phyloP scores from a whole-genome alignment of 2,113 vertebrate species.

The Panurus biarmicus region DNA sequence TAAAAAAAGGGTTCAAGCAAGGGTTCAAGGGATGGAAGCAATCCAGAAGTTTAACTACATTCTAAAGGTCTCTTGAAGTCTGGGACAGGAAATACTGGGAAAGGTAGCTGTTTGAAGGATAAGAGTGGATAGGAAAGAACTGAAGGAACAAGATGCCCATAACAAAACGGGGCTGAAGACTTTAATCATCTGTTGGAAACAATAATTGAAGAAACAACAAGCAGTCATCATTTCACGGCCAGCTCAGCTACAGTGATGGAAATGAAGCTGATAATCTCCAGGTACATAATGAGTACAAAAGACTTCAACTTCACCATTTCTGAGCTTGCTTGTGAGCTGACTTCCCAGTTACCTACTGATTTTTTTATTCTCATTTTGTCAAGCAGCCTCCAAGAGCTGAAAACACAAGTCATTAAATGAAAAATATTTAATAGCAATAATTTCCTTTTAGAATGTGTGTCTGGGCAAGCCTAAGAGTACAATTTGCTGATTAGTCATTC shows the following conservation, averaged over 20 bases:
- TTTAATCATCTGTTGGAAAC: neutral
- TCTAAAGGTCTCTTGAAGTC: neutral
- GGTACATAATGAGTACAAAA: neutral
- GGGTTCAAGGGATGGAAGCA: neutral
- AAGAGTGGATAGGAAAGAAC: neutral
- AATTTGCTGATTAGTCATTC: constrained; percentile 21
- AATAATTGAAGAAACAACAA: neutral
- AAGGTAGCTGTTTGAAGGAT: neutral
- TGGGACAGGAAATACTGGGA: neutral
- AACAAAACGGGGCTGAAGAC: neutral
- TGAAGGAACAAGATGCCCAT: neutral
- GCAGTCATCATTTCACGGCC: neutral
- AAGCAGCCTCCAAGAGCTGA: neutral
- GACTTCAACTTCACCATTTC: neutral
- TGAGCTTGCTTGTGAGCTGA: neutral
- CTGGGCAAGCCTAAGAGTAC: constrained; percentile 1
- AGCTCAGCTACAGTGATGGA: neutral
- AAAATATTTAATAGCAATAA: neutral
- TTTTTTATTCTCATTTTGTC: neutral
- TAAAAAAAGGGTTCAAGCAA: neutral
- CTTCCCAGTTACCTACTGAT: neutral
- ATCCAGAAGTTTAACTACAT: neutral
- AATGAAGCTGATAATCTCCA: neutral
- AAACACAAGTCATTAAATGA: neutral
- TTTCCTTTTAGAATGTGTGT: neutral